phyloP scores from a whole-genome alignment of 2,797 vertebrate species.

The Sebastes kiyomatsui region DNA sequence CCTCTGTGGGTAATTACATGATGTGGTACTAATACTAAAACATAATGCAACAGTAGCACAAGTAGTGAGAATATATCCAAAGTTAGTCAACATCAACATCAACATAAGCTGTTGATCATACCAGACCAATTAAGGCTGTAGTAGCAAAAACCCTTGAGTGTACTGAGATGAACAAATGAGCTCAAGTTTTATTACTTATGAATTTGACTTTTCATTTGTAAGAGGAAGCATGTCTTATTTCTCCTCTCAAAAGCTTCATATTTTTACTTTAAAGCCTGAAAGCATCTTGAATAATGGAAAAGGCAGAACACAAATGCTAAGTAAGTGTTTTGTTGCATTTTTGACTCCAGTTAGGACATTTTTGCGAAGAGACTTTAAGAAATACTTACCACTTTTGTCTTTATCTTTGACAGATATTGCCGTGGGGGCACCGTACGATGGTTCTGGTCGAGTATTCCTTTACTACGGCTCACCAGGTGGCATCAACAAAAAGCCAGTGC shows the following conservation, averaged over 20 bases:
- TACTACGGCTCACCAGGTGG: constrained; percentile 88
- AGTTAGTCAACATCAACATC: too few relatives aligned
- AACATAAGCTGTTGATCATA: background rate
- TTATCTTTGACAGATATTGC: constrained; percentile 87
- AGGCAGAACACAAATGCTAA: too few relatives aligned
- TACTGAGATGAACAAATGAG: background rate
- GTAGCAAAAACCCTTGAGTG: background rate
- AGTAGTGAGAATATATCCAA: too few relatives aligned
- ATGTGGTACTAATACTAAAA: background rate
- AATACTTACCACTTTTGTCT: background rate
- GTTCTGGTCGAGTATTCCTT: constrained; percentile 87
- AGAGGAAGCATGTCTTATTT: background rate
- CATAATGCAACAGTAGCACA: background rate
- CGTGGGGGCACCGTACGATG: constrained; percentile 91
- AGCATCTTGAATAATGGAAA: background rate
- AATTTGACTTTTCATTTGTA: background rate
- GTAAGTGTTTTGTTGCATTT: too few relatives aligned
- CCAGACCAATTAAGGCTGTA: background rate
- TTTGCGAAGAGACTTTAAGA: background rate
- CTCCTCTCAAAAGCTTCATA: background rate
- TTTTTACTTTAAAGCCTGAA: background rate
- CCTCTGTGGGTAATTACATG: background rate
- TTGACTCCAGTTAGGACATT: background rate
- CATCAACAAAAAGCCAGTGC: constrained; percentile 83
- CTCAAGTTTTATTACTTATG: background rate